Percentiles rank a stretch among this genome's conserved stretches.
Evolutionary conservation across 2,113 vertebrate species (phyloP).

Genomic region (Centropus unirufus): DNA sequence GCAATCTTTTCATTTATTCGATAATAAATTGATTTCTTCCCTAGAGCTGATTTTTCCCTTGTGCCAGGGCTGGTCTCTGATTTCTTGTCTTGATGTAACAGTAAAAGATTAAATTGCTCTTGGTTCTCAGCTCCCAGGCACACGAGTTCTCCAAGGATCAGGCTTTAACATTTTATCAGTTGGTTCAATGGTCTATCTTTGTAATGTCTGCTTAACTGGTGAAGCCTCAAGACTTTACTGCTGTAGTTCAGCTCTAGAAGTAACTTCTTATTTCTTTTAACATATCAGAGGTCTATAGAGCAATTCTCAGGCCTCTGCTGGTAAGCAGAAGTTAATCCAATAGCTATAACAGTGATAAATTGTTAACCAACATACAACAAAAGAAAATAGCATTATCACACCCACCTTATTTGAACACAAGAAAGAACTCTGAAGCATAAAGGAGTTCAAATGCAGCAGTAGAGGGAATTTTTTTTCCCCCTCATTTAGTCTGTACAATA

Average conservation of each 20-base stretch:
- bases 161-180: not conserved
- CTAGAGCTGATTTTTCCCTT: not conserved
- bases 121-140: not conserved
- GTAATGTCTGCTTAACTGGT: not conserved
- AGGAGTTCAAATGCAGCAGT: not conserved
- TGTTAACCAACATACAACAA: not conserved
- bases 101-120: not conserved
- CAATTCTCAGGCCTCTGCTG: not conserved
- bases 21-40: conserved; percentile 41
- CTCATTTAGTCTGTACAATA: not conserved
- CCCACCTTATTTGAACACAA: not conserved
- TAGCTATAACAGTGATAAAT: not conserved
- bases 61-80: not conserved
- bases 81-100: not conserved
- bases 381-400: not conserved
- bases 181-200: not conserved
- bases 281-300: not conserved
- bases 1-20: conserved; percentile 30
- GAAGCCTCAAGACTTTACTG: not conserved
- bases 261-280: conserved; percentile 1
- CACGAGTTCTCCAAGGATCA: not conserved
- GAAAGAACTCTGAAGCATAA: not conserved
- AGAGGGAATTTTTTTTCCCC: not conserved
- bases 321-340: not conserved
- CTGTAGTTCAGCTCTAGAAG: not conserved